phyloP scores from a whole-genome alignment of 2,113 vertebrate species.

The Petrocephalus microphthalmus region DNA sequence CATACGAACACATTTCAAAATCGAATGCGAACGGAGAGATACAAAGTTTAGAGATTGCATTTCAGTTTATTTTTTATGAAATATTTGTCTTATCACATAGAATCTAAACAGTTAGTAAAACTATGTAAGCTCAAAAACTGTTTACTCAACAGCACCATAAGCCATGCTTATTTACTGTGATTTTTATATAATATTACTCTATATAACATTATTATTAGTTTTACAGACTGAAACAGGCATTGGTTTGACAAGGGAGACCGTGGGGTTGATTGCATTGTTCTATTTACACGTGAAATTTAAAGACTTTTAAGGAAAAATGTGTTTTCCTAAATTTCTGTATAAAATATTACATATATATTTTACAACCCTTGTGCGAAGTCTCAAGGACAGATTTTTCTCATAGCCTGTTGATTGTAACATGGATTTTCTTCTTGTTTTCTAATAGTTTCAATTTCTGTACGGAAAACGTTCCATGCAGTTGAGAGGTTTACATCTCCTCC shows the following conservation, averaged over 20 bases:
- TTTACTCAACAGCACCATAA: background rate
- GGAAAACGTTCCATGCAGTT: background rate
- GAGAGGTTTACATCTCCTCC: constrained; percentile 8
- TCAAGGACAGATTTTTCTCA: background rate
- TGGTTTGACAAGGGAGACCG: background rate
- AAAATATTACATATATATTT: background rate
- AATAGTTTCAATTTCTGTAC: background rate
- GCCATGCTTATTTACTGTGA: background rate
- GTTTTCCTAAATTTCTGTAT: background rate
- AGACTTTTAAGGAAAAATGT: background rate
- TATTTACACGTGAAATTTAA: background rate
- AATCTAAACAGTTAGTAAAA: background rate
- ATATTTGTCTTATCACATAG: background rate
- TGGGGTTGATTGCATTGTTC: background rate
- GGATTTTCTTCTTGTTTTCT: background rate
- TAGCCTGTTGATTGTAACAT: background rate
- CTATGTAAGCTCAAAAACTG: background rate
- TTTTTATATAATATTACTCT: background rate
- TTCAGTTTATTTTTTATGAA: background rate
- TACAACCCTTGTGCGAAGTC: background rate
- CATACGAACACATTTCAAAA: background rate
- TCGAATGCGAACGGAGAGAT: background rate
- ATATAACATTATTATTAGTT: background rate
- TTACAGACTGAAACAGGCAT: background rate
- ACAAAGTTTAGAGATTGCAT: background rate